Conservation (phyloP, 2,113 vertebrate species). For the Apus apus region DNA sequence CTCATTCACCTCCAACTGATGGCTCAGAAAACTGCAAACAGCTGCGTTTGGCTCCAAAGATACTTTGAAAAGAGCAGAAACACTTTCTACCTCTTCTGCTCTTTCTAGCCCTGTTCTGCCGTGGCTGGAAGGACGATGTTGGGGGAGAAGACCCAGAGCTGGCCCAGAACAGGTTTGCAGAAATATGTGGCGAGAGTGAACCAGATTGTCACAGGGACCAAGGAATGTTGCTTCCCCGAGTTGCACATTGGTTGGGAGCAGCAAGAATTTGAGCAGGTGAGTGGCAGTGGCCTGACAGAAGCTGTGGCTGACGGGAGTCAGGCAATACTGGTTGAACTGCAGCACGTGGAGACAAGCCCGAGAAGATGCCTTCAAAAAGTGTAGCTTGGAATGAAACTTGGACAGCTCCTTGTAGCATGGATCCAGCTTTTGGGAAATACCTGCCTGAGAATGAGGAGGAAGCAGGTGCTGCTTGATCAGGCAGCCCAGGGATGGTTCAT, state of each 20-base stretch:
- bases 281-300: neutral
- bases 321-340: neutral
- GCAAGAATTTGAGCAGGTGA: neutral
- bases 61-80: neutral
- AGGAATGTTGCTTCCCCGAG: rapidly evolving
- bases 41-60: neutral
- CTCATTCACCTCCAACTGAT: neutral
- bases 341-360: neutral
- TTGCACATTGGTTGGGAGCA: neutral
- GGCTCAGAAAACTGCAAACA: neutral
- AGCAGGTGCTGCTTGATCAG: rapidly evolving
- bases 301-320: neutral
- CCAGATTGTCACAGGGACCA: neutral
- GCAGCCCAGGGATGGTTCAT: neutral
- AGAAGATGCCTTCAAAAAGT: neutral
- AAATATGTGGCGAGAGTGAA: neutral
- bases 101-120: neutral
- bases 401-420: neutral
- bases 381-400: neutral
- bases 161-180: neutral
- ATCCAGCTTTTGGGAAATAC: neutral
- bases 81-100: neutral
- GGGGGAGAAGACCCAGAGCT: neutral
- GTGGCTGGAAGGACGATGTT: neutral
- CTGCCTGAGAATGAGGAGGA: neutral